Percentiles rank a stretch among this genome's conserved stretches.
Evolutionary conservation across 1,140 invertebrate genomes (phyloP).

Genomic region (Trachymyrmex cornetzi): DNA sequence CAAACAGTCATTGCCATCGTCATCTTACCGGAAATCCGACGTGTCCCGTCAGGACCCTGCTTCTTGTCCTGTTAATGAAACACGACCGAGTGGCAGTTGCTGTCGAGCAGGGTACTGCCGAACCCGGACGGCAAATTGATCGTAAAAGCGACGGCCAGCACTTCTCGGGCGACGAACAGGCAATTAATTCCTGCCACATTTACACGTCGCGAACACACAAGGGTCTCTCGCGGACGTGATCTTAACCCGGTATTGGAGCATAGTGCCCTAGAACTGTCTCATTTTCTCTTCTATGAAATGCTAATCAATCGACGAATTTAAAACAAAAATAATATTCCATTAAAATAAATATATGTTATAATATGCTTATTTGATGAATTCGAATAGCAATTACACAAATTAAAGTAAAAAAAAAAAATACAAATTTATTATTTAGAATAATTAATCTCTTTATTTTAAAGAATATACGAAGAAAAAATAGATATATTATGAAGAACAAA

Average conservation of each 20-base stretch:
- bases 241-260: constrained; percentile 14
- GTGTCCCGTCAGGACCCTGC: constrained; percentile 64
- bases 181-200: constrained; percentile 54
- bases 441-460: neutral
- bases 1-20: constrained; percentile 70
- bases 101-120: constrained; percentile 53
- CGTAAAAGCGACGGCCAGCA: constrained; percentile 58
- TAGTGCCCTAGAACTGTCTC: constrained; percentile 8
- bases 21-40: constrained; percentile 75
- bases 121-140: constrained; percentile 63
- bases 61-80: constrained; percentile 79
- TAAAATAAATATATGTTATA: neutral
- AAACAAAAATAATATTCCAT: neutral
- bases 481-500: neutral
- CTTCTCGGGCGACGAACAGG: constrained; percentile 15
- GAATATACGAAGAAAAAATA: neutral
- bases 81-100: constrained; percentile 66
- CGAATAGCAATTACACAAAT: neutral
- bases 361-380: neutral
- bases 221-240: constrained; percentile 5
- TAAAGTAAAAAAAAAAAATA: no score
- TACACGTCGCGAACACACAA: constrained; percentile 47
- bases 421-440: neutral
- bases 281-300: constrained; percentile 7
- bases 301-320: constrained; percentile 5